Evolutionary conservation across 2,113 vertebrate genomes (phyloP).

Genomic region (Oreamnos americanus): DNA sequence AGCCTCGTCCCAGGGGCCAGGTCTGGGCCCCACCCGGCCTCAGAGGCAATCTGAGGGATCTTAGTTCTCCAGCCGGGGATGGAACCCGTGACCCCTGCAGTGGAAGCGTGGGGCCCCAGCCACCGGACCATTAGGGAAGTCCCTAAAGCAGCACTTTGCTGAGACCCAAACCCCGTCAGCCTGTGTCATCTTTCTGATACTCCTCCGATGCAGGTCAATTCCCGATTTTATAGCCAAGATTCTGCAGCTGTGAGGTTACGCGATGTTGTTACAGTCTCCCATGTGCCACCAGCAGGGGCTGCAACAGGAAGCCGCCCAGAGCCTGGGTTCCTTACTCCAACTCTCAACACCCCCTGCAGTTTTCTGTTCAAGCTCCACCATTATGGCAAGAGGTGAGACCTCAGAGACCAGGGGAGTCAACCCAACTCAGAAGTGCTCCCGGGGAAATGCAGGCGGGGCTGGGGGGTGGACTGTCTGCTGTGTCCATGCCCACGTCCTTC

Average conservation of each 20-base stretch:
- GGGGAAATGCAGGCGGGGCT: fast-evolving
- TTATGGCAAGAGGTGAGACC: neutral
- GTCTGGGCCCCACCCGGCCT: neutral
- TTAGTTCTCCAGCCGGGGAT: neutral
- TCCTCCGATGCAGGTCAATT: neutral
- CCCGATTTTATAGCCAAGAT: neutral
- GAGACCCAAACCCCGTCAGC: neutral
- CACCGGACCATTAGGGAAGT: neutral
- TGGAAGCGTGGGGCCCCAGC: neutral
- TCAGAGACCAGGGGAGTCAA: neutral
- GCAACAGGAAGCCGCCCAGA: neutral
- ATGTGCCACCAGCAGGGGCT: neutral
- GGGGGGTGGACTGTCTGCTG: neutral
- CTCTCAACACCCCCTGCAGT: neutral
- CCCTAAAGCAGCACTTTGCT: neutral
- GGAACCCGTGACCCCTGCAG: neutral
- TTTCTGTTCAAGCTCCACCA: neutral
- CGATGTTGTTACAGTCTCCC: neutral
- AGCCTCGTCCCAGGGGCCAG: neutral
- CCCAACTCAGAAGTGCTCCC: neutral
- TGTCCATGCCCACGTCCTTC: neutral
- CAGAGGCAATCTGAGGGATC: neutral
- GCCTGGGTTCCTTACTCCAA: neutral
- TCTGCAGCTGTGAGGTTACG: neutral
- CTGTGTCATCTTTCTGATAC: neutral